Evolutionary conservation across 2,888 invertebrate species (phyloP), one percentile per base, ranked within the genome.

Genomic region (Dusona sp.): DNA sequence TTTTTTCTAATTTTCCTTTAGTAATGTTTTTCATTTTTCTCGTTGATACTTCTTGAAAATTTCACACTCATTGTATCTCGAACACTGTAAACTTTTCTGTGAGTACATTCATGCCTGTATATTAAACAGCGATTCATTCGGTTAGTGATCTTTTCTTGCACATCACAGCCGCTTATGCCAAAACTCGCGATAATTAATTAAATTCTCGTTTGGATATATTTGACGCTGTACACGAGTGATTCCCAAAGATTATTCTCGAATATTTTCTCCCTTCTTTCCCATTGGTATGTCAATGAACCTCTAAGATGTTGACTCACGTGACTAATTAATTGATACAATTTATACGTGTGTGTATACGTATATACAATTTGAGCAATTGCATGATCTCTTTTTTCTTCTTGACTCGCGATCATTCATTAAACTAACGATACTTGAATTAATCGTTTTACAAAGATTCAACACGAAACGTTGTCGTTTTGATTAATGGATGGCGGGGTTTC

Each of bases 171-270:
- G 61, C 74, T 51, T 22, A 79, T 79, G 86, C 84, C 83, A 86
- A 86, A 73, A 78, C 42, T 33, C 45, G 51, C 29, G 65, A 74
- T 81, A 84, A 84, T 86, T 78, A 86, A 86, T 83, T 51, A 4
- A 42, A 74, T 78, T 48, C 79, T 61, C 48, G 83, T 83, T 74
- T 33, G 22, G 45, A 64, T 36, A 68, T 19, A 68, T 65, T 61
- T 25, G 25, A 84, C 25, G 29, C 48, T 4, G 11, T 42, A 33
- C 48, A 25, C 29, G 45, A 68, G 68, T 57, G 57, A 45, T 57
- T 42, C 68, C 22, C 42, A 22, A 64, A 33, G 57, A 78, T 73
- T 51, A 65, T 73, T 13, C 75, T 45, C 67, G 25, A 36, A 57
- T 25, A 6, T 80, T 45, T 25, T 38, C n/a, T 57, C 29, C 42